Base-by-base conservation (phyloP, 2,888 invertebrate species). In the Diarsia dahlii region DNA sequence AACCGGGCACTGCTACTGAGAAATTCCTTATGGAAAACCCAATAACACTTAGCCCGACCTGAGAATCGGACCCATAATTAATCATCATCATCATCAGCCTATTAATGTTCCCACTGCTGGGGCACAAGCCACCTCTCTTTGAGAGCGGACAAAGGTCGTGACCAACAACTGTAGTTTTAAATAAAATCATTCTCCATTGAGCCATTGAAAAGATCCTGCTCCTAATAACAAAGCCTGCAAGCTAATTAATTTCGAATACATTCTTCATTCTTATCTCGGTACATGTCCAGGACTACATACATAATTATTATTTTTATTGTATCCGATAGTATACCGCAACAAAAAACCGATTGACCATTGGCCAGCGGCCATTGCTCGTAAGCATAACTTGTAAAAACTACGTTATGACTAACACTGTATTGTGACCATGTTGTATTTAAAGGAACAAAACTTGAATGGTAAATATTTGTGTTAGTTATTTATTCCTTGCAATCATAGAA, bases 351-450 rank as follows among this genome's bases (percentile, higher is more conserved):
- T 86, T 89, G 88, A 90, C 90, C 91, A 91, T 1, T 80, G 63
- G 63, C 89, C 91, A 91, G 3, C 80, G 56, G 46, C 87, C 88
- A 86, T 86, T 78, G 81, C 71, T 76, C 90, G 92, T 91, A 92
- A 91, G 92, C 87, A 90, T 80, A 85, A 72, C 80, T 88, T 84
- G 82, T 90, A 93, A 93, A 94, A 94, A 91, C 87, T 87, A 86
- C 89, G 82, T 90, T 87, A 89, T 90, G 89, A 90, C 84, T 90
- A 90, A 91, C 69, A 76, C 81, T 83, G 28, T 77, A 74, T 70
- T 67, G 88, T 89, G 86, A 85, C 90, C 82, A 87, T 82, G 50
- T 8, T 23, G 52, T 84, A 2, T n/a, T 65, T 3, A n/a, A n/a
- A 63, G 13, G 1, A 45, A 63, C 13, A 15, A 9, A 18, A 18